Evolutionary conservation across 2,888 invertebrate species (phyloP).

Genomic region (Ophion slaviceki): DNA sequence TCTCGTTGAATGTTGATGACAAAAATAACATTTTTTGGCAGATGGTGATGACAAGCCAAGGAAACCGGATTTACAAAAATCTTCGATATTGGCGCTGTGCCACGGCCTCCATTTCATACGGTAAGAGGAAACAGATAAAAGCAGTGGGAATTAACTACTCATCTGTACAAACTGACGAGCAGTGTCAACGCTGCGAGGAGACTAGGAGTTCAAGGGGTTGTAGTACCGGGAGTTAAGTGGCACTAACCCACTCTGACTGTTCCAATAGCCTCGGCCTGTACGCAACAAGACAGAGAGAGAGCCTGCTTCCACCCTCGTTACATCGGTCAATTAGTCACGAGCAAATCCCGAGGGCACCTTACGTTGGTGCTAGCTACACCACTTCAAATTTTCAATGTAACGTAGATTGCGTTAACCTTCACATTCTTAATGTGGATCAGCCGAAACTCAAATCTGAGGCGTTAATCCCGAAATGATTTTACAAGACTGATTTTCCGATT

Average conservation of each 20-base stretch:
- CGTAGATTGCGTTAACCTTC: background rate
- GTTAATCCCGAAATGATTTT: too few relatives aligned
- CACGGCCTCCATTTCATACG: background rate
- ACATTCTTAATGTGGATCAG: too few relatives aligned
- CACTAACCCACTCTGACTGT: conserved; percentile 45
- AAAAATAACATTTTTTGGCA: too few relatives aligned
- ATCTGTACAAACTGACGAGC: conserved; percentile 49
- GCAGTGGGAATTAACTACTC: conserved; percentile 18
- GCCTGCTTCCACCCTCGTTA: conserved; percentile 24
- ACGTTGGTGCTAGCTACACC: conserved; percentile 23
- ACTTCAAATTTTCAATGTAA: conserved; percentile 44
- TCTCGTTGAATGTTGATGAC: too few relatives aligned
- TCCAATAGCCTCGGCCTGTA: conserved; percentile 49
- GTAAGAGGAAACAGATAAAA: background rate
- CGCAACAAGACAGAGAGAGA: conserved; percentile 42
- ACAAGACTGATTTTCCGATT: too few relatives aligned
- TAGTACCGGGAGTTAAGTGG: conserved; percentile 48
- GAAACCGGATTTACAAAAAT: too few relatives aligned
- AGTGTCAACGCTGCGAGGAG: conserved; percentile 38
- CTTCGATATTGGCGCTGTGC: background rate
- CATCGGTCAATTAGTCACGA: conserved; percentile 44
- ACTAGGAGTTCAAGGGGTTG: conserved; percentile 24
- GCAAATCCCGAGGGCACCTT: conserved; percentile 32
- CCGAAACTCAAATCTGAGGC: too few relatives aligned
- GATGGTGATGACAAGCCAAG: too few relatives aligned